A percentile compares a stretch with the other conserved stretches of the same genome.
Evolutionary conservation across 2,797 vertebrate species (phyloP).

Genomic region (Gymnoscopelus braueri): DNA sequence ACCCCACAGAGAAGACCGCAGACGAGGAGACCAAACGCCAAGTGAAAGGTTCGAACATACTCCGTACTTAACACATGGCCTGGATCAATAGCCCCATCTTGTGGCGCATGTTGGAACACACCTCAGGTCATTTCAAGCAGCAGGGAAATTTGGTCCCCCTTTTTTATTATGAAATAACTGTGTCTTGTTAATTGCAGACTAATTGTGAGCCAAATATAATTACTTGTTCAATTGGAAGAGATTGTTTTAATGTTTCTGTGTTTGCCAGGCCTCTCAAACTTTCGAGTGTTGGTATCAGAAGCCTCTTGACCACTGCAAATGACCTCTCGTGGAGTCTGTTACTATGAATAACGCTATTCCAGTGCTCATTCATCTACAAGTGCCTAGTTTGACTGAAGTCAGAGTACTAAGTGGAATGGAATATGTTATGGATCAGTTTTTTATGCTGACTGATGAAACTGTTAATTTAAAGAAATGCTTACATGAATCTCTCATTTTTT

Average conservation of each 20-base stretch:
- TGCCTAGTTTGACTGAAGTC: neutral
- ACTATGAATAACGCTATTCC: no score
- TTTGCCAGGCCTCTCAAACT: no score
- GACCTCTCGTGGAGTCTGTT: no score
- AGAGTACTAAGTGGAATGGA: neutral
- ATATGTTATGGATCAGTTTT: no score
- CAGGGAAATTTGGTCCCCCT: neutral
- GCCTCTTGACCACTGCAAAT: no score
- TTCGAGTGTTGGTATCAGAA: no score
- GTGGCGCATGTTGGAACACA: constrained; percentile 58
- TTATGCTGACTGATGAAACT: no score
- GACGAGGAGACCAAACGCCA: constrained; percentile 95
- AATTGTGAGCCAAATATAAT: no score
- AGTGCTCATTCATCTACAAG: neutral
- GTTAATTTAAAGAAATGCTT: no score
- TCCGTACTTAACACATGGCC: neutral
- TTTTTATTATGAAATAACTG: neutral
- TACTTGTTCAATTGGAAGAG: no score
- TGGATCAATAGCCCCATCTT: constrained; percentile 78
- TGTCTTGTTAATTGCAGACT: no score
- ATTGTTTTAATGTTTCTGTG: no score
- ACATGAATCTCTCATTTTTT: neutral
- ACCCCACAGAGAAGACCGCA: constrained; percentile 95
- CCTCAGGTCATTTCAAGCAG: neutral
- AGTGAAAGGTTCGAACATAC: constrained; percentile 89